These are phyloP conservation scores for Boulengeromyrus knoepffleri DNA, from an alignment of 2,113 vertebrate species.

Conservation along the genomic window DNA sequence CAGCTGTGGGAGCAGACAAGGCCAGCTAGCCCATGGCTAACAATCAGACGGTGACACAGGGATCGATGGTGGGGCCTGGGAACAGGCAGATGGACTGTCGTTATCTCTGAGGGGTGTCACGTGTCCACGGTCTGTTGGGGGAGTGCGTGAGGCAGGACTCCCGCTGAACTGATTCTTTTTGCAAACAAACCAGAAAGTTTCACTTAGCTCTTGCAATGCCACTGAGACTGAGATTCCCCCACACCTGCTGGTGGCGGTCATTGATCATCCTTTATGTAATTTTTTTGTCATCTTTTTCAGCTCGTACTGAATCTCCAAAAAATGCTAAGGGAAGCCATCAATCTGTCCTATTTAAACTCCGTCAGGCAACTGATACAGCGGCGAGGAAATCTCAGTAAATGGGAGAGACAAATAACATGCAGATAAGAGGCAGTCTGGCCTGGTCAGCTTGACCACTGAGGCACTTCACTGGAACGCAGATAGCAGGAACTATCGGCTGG, in stretches of 20 bases:
- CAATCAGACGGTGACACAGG: slow-evolving; percentile 27
- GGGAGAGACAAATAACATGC: not conserved
- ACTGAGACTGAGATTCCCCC: not conserved
- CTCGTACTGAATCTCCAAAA: not conserved
- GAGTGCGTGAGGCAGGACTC: not conserved
- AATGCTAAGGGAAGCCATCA: not conserved
- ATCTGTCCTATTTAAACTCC: not conserved
- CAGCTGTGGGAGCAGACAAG: slow-evolving; percentile 15
- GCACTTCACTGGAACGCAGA: not conserved
- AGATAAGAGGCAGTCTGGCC: not conserved
- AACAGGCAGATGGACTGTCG: slow-evolving; percentile 8
- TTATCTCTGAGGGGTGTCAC: slow-evolving; percentile 10
- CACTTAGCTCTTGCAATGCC: not conserved
- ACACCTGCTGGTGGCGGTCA: not conserved
- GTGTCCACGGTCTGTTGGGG: not conserved
- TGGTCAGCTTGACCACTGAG: not conserved
- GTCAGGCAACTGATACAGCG: not conserved
- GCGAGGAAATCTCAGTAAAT: not conserved
- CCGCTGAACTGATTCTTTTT: not conserved
- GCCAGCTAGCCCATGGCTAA: slow-evolving; percentile 22
- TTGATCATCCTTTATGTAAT: not conserved
- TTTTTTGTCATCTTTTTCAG: not conserved
- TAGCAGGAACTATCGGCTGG: not conserved
- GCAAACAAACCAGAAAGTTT: not conserved
- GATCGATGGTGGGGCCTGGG: slow-evolving; percentile 18